Conservation (phyloP, 2,888 invertebrate genomes). For the Nemapogon koenigi region DNA sequence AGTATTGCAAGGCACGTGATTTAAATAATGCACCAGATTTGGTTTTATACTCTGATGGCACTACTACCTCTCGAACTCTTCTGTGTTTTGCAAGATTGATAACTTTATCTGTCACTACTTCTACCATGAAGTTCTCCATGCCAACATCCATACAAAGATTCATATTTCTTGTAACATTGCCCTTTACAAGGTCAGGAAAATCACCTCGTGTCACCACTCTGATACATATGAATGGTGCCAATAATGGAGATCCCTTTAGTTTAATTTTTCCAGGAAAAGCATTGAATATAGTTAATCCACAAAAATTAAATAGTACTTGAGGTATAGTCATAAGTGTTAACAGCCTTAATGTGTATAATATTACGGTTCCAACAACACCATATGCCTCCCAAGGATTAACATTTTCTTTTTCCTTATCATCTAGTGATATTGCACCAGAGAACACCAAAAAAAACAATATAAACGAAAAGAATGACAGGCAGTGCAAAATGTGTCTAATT, state of each 20-base stretch:
- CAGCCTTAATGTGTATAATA: slow-evolving; percentile 79
- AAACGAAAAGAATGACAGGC: slow-evolving; percentile 74
- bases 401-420: slow-evolving; percentile 60
- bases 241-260: slow-evolving; percentile 86
- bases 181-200: slow-evolving; percentile 88
- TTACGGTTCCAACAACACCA: slow-evolving; percentile 75
- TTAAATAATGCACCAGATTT: slow-evolving; percentile 94
- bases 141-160: slow-evolving; percentile 88
- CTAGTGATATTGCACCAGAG: slow-evolving; percentile 67
- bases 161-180: slow-evolving; percentile 86
- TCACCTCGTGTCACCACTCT: slow-evolving; percentile 94
- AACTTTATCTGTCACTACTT: slow-evolving; percentile 93
- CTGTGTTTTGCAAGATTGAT: slow-evolving; percentile 79
- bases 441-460: slow-evolving; percentile 77
- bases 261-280: slow-evolving; percentile 93
- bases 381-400: slow-evolving; percentile 85
- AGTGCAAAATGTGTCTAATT: slow-evolving; percentile 83
- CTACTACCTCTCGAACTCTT: slow-evolving; percentile 86
- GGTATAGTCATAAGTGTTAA: slow-evolving; percentile 87
- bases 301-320: slow-evolving; percentile 87
- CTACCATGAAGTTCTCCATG: slow-evolving; percentile 93
- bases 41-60: slow-evolving; percentile 85
- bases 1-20: slow-evolving; percentile 93
- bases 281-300: slow-evolving; percentile 88
- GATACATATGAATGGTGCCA: slow-evolving; percentile 94